A percentile compares a stretch with the other conserved stretches of the same genome.
Conservation (phyloP, 2,113 vertebrate species). For the rat (Rattus norvegicus) region DNA sequence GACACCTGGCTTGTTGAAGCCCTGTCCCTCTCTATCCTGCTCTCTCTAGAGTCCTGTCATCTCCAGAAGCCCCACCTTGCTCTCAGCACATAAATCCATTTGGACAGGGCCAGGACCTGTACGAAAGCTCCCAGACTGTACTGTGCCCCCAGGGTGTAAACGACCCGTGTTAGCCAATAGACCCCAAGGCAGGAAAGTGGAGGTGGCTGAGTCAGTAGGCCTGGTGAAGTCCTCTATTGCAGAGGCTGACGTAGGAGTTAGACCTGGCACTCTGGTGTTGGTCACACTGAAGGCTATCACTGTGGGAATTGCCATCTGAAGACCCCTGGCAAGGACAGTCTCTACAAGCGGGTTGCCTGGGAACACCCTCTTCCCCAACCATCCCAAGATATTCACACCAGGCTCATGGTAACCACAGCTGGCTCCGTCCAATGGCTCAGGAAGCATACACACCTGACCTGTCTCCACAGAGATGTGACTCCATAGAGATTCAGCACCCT, state of each 20-base stretch:
- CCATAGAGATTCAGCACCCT: rapidly evolving
- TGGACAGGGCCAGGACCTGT: neutral
- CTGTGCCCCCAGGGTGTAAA: neutral
- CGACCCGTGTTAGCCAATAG: neutral
- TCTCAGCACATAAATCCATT: neutral
- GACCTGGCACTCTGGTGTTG: neutral
- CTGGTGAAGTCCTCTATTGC: neutral
- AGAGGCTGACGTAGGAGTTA: neutral
- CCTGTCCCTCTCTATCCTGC: neutral
- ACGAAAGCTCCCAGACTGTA: neutral
- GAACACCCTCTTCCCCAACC: neutral
- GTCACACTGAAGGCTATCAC: too few species aligned
- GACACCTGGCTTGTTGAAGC: neutral
- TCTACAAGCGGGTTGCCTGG: neutral
- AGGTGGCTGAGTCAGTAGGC: neutral
- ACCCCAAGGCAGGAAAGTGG: neutral
- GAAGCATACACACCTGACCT: neutral
- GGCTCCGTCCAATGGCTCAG: neutral
- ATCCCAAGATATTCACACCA: neutral
- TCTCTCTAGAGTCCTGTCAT: neutral
- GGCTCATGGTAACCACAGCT: neutral
- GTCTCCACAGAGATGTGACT: too few species aligned
- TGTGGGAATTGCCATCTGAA: neutral
- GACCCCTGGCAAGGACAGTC: neutral
- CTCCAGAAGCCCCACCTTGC: neutral